A percentile compares a stretch with the other conserved stretches of the same genome.
These are phyloP conservation scores for Psittacula cyanocephala DNA, from an alignment of 2,113 vertebrate species.

Conservation along the genomic window DNA sequence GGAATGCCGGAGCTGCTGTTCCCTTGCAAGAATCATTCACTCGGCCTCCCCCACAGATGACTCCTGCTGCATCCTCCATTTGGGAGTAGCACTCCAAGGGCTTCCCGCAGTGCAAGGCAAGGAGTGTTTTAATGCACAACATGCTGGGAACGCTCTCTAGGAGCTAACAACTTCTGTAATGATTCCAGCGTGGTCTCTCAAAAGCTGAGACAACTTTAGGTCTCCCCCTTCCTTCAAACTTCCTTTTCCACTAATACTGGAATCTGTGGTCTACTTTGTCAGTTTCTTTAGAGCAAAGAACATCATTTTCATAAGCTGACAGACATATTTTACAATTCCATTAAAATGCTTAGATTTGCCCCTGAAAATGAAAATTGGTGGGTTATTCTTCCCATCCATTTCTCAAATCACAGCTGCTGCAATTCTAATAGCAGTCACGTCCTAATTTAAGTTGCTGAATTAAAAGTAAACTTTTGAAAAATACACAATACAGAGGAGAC, in stretches of 20 bases:
- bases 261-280: not conserved
- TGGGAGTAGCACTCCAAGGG: not conserved
- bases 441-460: conserved; percentile 42
- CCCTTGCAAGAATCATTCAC: not conserved
- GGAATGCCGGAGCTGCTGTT: not conserved
- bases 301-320: conserved; percentile 47
- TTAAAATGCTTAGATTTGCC: conserved; percentile 49
- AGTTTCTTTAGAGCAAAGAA: conserved; percentile 30
- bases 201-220: not conserved
- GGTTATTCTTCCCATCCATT: conserved; percentile 22
- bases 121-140: not conserved
- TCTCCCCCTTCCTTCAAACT: not conserved
- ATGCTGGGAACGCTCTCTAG: not conserved
- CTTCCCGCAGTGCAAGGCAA: not conserved
- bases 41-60: accelerated
- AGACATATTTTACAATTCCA: conserved; percentile 50
- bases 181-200: not conserved
- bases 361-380: conserved; percentile 39
- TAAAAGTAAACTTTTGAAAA: conserved; percentile 47
- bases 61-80: not conserved
- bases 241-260: not conserved
- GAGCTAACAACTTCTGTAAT: not conserved
- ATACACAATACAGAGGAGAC: conserved; percentile 7
- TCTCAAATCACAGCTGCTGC: conserved; percentile 22
- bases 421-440: conserved; percentile 29